These are phyloP conservation scores for Agrochola litura DNA, from an alignment of 2,888 invertebrate genomes.

Conservation along the genomic window DNA sequence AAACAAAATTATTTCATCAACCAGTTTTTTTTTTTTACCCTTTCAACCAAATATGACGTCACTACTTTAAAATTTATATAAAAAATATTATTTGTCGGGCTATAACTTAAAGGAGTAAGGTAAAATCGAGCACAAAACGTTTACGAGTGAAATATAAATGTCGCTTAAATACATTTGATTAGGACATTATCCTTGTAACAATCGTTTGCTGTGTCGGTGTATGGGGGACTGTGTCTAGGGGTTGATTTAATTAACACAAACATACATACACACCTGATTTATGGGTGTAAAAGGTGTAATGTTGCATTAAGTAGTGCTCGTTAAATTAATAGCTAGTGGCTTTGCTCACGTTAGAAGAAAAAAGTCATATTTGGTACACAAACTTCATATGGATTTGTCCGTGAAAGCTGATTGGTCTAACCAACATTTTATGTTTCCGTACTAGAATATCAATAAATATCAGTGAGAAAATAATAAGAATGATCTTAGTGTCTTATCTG, in stretches of 20 bases:
- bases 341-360: background rate
- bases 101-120: constrained; percentile 45
- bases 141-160: constrained; percentile 33
- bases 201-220: constrained; percentile 14
- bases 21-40: constrained; percentile 22
- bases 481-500: background rate
- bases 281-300: constrained; percentile 34
- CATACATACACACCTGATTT: constrained; percentile 43
- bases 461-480: background rate
- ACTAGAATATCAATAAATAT: background rate
- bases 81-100: constrained; percentile 45
- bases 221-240: constrained; percentile 36
- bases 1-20: constrained; percentile 23
- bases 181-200: constrained; percentile 25
- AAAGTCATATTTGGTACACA: background rate
- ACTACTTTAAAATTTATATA: constrained; percentile 45
- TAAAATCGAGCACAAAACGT: constrained; percentile 40
- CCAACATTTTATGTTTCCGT: background rate
- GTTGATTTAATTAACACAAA: constrained; percentile 47
- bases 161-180: constrained; percentile 41
- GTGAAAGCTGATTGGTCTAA: background rate
- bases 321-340: constrained; percentile 2
- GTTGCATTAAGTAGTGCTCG: constrained; percentile 23
- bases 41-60: constrained; percentile 43
- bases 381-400: too few relatives aligned